phyloP scores from a whole-genome alignment of 2,797 vertebrate genomes.

The Anguilla anguilla region DNA sequence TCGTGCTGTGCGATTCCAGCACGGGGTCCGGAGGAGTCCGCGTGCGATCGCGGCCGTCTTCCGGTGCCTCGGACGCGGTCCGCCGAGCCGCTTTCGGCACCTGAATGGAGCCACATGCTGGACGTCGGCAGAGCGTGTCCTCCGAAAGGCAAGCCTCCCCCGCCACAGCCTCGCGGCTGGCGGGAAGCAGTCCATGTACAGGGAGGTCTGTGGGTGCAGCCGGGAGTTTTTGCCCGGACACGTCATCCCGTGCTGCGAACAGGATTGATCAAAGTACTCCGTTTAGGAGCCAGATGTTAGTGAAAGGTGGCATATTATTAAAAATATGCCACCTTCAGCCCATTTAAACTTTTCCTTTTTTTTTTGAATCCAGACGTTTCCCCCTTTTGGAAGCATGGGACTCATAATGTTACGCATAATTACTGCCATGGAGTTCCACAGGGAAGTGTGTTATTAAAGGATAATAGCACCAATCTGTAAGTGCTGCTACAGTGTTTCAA shows the following conservation, averaged over 20 bases:
- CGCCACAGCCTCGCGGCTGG: background rate
- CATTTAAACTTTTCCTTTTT: background rate
- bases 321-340: background rate
- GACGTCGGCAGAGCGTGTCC: background rate
- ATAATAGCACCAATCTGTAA: background rate
- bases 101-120: constrained; percentile 20
- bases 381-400: background rate
- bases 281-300: background rate
- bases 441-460: background rate
- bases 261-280: background rate
- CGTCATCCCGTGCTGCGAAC: background rate
- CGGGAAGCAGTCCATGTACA: background rate
- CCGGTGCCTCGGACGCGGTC: background rate
- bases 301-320: background rate
- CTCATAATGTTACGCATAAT: background rate
- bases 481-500: background rate
- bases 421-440: background rate
- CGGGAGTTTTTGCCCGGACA: background rate
- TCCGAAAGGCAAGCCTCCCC: background rate
- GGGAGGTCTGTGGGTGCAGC: background rate
- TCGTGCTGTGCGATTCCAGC: background rate
- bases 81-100: background rate
- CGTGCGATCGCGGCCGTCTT: background rate
- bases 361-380: background rate
- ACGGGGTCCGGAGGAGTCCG: background rate